phyloP scores from a whole-genome alignment of 2,888 invertebrate species.

The Galerucella nymphaeae region DNA sequence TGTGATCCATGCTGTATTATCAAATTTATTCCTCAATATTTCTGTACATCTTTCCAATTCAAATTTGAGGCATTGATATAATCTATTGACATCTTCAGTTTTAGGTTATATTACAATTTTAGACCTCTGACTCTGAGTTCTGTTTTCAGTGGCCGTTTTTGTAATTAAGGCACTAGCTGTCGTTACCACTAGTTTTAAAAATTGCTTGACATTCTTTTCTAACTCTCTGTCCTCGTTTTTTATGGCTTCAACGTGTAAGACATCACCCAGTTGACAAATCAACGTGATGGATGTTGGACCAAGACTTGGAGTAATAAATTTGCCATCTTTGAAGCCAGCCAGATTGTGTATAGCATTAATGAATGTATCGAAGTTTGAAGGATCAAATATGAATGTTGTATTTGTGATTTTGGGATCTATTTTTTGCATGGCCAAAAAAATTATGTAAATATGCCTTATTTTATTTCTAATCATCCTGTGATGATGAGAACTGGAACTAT shows the following conservation, averaged over 20 bases:
- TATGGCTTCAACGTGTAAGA: constrained; percentile 17
- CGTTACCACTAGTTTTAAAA: constrained; percentile 17
- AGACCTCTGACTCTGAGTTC: not conserved
- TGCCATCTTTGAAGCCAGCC: constrained; percentile 9
- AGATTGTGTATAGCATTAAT: constrained; percentile 17
- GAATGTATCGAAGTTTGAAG: constrained; percentile 13
- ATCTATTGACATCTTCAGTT: constrained; percentile 12
- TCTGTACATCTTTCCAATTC: no score
- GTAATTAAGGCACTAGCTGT: constrained; percentile 15
- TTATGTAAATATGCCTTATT: constrained; percentile 3
- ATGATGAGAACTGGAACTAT: constrained; percentile 16
- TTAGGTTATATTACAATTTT: constrained; percentile 7
- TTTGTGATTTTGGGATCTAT: constrained; percentile 11
- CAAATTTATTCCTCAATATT: no score
- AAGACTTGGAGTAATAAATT: constrained; percentile 10
- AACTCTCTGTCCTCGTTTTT: constrained; percentile 11
- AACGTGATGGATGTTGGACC: constrained; percentile 17
- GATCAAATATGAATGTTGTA: constrained; percentile 8
- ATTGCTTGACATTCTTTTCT: constrained; percentile 17
- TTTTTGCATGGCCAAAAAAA: constrained; percentile 18
- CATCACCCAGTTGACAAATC: constrained; percentile 17
- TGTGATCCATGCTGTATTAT: no score
- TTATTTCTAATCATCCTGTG: constrained; percentile 18
- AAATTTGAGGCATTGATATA: not conserved
- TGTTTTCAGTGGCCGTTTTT: constrained; percentile 22